A percentile compares a stretch with the other conserved stretches of the same genome.
Evolutionary conservation across 1,140 invertebrate genomes (phyloP).

Genomic region (Caenorhabditis brenneri): DNA sequence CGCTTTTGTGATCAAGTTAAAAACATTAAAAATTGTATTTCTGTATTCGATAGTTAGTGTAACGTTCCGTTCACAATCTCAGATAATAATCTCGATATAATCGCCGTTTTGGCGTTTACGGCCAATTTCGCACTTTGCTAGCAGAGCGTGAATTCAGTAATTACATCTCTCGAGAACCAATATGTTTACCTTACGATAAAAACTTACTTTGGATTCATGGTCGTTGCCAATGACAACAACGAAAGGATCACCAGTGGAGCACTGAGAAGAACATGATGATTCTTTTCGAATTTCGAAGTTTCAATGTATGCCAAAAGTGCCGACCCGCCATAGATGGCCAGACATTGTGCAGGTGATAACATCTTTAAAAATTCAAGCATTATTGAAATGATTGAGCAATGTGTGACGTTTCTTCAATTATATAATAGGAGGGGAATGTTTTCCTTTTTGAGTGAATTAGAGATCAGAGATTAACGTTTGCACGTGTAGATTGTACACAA

Average conservation of each 20-base stretch:
- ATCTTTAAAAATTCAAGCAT: neutral
- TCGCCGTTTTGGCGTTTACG: too few species aligned
- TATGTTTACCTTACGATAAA: too few species aligned
- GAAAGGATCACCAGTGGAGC: neutral
- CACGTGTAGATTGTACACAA: neutral
- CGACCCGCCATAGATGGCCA: constrained; percentile 28
- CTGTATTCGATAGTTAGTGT: too few species aligned
- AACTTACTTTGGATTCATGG: constrained; percentile 35
- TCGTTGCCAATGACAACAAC: neutral
- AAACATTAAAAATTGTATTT: too few species aligned
- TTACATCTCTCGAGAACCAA: too few species aligned
- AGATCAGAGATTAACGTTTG: neutral
- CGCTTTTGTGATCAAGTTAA: too few species aligned
- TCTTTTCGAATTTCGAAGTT: constrained; percentile 25
- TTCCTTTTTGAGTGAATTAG: neutral
- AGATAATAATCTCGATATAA: too few species aligned
- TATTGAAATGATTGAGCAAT: neutral
- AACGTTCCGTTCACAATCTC: too few species aligned
- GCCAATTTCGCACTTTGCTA: too few species aligned
- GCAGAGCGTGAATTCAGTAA: too few species aligned
- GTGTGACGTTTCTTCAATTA: neutral
- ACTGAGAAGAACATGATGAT: constrained; percentile 23
- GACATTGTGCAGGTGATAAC: constrained; percentile 35
- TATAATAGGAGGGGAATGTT: neutral
- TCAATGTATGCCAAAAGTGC: constrained; percentile 8